These are phyloP conservation scores for Pseudopipra pipra DNA, from an alignment of 2,113 vertebrate genomes.

Conservation along the genomic window DNA sequence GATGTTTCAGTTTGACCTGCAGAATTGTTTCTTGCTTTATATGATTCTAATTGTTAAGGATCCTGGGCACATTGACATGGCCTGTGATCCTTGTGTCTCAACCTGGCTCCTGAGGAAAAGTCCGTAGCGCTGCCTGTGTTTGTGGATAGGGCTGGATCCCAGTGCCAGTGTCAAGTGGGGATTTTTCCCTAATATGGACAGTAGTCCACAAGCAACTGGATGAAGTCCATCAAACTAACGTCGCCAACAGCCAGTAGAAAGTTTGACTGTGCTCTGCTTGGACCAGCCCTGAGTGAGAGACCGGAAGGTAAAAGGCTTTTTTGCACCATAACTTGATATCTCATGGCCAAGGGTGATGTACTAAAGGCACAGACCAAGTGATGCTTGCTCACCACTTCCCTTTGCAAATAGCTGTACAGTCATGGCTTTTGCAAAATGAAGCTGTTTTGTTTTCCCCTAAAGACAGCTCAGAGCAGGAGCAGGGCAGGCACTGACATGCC, in stretches of 20 bases:
- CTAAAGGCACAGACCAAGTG: neutral
- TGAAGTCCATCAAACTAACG: neutral
- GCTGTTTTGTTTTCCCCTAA: neutral
- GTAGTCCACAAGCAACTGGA: conserved; percentile 32
- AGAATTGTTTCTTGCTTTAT: neutral
- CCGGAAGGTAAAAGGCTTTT: neutral
- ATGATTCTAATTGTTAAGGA: neutral
- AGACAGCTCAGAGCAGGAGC: neutral
- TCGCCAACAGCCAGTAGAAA: neutral
- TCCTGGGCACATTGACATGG: neutral
- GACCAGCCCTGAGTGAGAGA: neutral
- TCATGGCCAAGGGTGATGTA: neutral
- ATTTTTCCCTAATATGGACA: conserved; percentile 46
- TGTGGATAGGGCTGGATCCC: neutral
- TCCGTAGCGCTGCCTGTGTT: neutral
- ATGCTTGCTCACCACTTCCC: neutral
- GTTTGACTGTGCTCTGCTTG: neutral
- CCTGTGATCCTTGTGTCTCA: neutral
- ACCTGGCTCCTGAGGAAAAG: neutral
- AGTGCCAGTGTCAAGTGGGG: neutral
- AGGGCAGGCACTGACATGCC: neutral
- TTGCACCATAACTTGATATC: neutral
- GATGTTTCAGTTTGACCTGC: neutral
- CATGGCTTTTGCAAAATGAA: neutral
- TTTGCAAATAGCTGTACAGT: neutral